phyloP scores from a whole-genome alignment of 92 coral and sea anemone species.

The Plumapathes pennacea region DNA sequence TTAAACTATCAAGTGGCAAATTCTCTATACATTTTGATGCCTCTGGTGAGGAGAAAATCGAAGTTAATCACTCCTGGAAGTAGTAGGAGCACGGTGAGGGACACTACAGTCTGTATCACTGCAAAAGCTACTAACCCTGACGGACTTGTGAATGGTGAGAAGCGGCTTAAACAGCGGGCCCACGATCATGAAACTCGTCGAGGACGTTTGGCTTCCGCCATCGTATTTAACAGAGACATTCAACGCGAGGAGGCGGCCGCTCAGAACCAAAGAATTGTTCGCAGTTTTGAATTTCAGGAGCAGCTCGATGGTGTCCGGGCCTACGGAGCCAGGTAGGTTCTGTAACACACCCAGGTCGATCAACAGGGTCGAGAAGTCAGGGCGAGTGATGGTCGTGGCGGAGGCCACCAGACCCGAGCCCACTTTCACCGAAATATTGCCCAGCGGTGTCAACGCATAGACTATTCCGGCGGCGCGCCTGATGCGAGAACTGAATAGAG shows the following conservation, averaged over 20 bases:
- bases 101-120: background rate
- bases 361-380: constrained; percentile 38
- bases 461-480: constrained; percentile 42
- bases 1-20: no score
- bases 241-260: constrained; percentile 69
- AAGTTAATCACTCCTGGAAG: background rate
- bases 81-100: background rate
- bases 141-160: constrained; percentile 61
- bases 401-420: constrained; percentile 44
- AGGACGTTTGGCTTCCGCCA: constrained; percentile 45
- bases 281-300: constrained; percentile 63
- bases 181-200: constrained; percentile 49
- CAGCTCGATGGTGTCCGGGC: constrained; percentile 55
- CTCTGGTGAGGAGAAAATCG: background rate
- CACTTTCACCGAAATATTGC: constrained; percentile 27
- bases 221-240: constrained; percentile 31
- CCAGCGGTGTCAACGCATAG: constrained; percentile 44
- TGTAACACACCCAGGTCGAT: constrained; percentile 62
- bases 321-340: constrained; percentile 65
- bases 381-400: constrained; percentile 39
- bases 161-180: constrained; percentile 85
- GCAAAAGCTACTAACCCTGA: constrained; percentile 75
- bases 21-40: background rate
- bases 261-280: constrained; percentile 61
- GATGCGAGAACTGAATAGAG: constrained; percentile 30